A percentile compares a stretch with the other conserved stretches of the same genome.
These are phyloP conservation scores for Rhinichthys osculus DNA, from an alignment of 2,797 vertebrate genomes.

Conservation along the genomic window DNA sequence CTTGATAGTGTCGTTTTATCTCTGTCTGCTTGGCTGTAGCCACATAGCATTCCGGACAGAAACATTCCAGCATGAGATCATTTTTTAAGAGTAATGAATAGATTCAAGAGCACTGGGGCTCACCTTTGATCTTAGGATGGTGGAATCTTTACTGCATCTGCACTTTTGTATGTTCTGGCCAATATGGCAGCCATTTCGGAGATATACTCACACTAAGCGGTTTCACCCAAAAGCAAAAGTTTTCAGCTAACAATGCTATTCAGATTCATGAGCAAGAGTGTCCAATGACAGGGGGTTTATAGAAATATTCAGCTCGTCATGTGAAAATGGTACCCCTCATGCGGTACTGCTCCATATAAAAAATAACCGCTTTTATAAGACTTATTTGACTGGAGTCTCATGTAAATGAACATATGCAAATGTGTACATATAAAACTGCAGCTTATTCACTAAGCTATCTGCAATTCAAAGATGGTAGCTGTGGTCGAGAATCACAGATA, in stretches of 20 bases:
- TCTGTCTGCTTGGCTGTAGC: constrained; percentile 70
- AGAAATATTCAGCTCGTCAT: neutral
- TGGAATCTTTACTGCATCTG: neutral
- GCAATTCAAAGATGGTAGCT: neutral
- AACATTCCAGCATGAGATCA: constrained; percentile 46
- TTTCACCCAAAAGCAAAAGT: neutral
- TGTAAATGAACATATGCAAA: neutral
- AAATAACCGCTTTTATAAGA: neutral
- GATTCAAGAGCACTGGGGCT: constrained; percentile 6
- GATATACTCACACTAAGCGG: neutral
- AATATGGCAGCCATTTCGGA: neutral
- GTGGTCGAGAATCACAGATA: neutral
- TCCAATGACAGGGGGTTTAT: neutral
- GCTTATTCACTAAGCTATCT: neutral
- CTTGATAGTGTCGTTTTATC: constrained; percentile 70
- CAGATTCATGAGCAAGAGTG: neutral
- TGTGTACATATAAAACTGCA: neutral
- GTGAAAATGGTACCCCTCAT: neutral
- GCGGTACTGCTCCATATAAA: neutral
- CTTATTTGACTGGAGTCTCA: neutral
- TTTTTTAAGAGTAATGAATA: constrained; percentile 14
- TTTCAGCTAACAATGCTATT: neutral
- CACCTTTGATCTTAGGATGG: constrained; percentile 5
- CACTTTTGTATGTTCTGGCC: neutral
- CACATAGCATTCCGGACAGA: constrained; percentile 55